A percentile compares a stretch with the other conserved stretches of the same genome.
phyloP scores from a whole-genome alignment of 2,888 invertebrate genomes.

The Periphyllus acericola region DNA sequence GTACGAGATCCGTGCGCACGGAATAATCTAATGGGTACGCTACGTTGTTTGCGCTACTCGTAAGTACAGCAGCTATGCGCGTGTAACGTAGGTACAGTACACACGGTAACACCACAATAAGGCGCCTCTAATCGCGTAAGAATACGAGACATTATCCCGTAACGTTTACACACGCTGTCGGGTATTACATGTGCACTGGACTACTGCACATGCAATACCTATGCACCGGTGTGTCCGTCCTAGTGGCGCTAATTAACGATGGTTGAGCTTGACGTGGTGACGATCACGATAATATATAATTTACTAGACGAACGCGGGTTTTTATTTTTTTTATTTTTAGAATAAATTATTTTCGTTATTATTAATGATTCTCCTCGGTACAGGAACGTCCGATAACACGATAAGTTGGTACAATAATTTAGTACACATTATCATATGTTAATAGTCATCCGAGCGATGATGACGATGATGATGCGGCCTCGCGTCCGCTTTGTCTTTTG shows the following conservation, averaged over 20 bases:
- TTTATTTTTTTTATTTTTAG: not conserved
- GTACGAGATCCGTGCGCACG: too few relatives aligned
- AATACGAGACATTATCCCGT: not conserved
- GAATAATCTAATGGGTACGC: too few relatives aligned
- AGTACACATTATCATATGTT: not conserved
- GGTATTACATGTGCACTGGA: not conserved
- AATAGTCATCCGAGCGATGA: not conserved
- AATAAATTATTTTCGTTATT: too few relatives aligned
- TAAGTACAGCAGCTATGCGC: too few relatives aligned
- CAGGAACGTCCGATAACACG: not conserved
- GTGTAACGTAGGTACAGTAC: too few relatives aligned
- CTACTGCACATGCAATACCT: not conserved
- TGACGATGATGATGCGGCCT: not conserved
- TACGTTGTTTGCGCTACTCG: too few relatives aligned
- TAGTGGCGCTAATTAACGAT: not conserved
- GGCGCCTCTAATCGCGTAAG: not conserved
- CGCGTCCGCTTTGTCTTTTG: conserved; percentile 44
- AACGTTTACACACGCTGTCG: not conserved
- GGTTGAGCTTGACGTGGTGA: not conserved
- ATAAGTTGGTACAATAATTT: not conserved
- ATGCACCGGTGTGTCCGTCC: too few relatives aligned
- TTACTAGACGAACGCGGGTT: not conserved
- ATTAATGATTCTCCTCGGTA: not conserved
- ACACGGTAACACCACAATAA: too few relatives aligned
- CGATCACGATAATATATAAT: not conserved